Conservation (phyloP, 2,888 invertebrate species). For the Andrena camellia region DNA sequence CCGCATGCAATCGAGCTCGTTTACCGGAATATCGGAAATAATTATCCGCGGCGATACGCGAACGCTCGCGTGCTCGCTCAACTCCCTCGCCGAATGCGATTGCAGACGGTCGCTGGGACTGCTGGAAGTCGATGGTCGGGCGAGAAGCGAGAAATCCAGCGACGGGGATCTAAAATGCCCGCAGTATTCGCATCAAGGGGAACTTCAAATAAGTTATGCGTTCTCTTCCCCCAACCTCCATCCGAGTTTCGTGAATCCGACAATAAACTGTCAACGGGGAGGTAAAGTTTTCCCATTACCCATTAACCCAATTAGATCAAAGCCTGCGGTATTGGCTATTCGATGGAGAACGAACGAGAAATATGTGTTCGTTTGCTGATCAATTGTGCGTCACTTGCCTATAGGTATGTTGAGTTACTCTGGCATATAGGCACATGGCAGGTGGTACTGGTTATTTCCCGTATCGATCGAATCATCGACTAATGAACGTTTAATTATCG, state of each 20-base stretch:
- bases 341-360: conserved; percentile 50
- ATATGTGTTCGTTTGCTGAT: conserved; percentile 60
- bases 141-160: conserved; percentile 59
- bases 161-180: conserved; percentile 32
- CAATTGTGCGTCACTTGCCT: conserved; percentile 22
- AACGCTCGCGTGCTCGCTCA: conserved; percentile 18
- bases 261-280: conserved; percentile 80
- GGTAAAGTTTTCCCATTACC: conserved; percentile 82
- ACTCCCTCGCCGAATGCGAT: conserved; percentile 16
- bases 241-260: conserved; percentile 69
- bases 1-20: conserved; percentile 39
- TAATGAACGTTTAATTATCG: conserved; percentile 28
- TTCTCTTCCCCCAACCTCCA: conserved; percentile 20
- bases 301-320: conserved; percentile 83
- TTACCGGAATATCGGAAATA: conserved; percentile 67
- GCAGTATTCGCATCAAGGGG: conserved; percentile 38
- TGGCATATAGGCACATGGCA: background rate
- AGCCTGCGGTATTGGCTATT: conserved; percentile 79
- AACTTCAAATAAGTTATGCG: conserved; percentile 74
- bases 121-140: conserved; percentile 38
- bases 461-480: conserved; percentile 25
- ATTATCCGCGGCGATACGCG: conserved; percentile 56
- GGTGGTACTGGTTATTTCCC: background rate
- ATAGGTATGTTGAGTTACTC: conserved; percentile 10
- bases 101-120: conserved; percentile 24